phyloP scores from a whole-genome alignment of 1,140 invertebrate genomes.

The Drosophila kohkoa region DNA sequence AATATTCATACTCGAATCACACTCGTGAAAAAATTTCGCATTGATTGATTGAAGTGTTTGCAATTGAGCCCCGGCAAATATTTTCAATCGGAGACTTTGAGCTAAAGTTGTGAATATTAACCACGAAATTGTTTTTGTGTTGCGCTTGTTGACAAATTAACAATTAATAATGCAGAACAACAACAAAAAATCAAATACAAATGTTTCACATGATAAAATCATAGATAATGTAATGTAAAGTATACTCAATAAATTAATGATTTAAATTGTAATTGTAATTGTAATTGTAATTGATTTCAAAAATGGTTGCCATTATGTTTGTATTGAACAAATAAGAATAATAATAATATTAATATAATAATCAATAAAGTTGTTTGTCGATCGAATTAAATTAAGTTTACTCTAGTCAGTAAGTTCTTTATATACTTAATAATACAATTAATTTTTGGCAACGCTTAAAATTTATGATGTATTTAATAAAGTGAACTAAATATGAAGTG shows the following conservation, averaged over 20 bases:
- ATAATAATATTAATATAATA: constrained; percentile 29
- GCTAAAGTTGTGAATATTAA: background rate
- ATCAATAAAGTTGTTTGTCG: constrained; percentile 20
- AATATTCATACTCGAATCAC: constrained; percentile 23
- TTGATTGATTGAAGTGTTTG: constrained; percentile 68
- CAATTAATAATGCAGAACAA: constrained; percentile 5
- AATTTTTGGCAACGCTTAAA: constrained; percentile 23
- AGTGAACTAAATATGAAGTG: constrained; percentile 16
- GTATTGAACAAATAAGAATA: constrained; percentile 32
- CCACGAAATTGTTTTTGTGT: constrained; percentile 14
- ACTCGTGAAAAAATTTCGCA: constrained; percentile 32
- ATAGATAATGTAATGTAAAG: constrained; percentile 8
- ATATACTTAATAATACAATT: constrained; percentile 13
- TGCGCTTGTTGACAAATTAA: constrained; percentile 8
- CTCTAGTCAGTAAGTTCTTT: constrained; percentile 20
- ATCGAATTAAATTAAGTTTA: constrained; percentile 28
- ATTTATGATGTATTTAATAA: constrained; percentile 36
- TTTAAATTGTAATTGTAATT: constrained; percentile 22
- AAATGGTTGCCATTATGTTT: constrained; percentile 57
- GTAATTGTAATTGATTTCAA: constrained; percentile 54
- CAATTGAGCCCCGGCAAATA: constrained; percentile 75
- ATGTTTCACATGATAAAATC: constrained; percentile 43
- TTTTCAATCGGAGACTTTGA: constrained; percentile 52
- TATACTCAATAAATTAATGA: constrained; percentile 1
- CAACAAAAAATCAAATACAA: constrained; percentile 11